These are phyloP conservation scores for Oscheius sp. DNA, from an alignment of 2,888 invertebrate species.

Conservation along the genomic window DNA sequence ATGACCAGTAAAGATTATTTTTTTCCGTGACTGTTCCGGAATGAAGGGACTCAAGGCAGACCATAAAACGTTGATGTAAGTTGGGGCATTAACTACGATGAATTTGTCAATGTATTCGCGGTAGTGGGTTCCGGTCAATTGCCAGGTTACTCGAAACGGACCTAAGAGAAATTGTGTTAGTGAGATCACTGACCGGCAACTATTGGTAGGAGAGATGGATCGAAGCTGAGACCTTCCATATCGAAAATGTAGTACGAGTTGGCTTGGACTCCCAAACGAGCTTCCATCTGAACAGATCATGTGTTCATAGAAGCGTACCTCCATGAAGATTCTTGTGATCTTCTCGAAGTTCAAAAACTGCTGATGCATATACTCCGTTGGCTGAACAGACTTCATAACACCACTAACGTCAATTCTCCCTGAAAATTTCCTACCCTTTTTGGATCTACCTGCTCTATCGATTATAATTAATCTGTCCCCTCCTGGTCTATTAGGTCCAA, in stretches of 20 bases:
- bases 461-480: conserved; percentile 52
- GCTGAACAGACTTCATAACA: conserved; percentile 55
- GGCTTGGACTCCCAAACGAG: conserved; percentile 42
- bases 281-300: conserved; percentile 74
- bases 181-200: conserved; percentile 37
- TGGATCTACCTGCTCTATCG: conserved; percentile 44
- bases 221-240: conserved; percentile 50
- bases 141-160: conserved; percentile 57
- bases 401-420: conserved; percentile 50
- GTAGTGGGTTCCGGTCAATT: conserved; percentile 51
- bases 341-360: conserved; percentile 51
- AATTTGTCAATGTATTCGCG: conserved; percentile 58
- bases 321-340: conserved; percentile 41
- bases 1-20: conserved; percentile 42
- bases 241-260: conserved; percentile 56
- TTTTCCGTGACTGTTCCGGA: conserved; percentile 43
- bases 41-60: conserved; percentile 47
- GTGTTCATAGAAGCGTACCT: conserved; percentile 29
- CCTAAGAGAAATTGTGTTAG: conserved; percentile 31
- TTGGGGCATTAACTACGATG: conserved; percentile 55
- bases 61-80: conserved; percentile 54
- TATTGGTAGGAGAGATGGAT: conserved; percentile 44
- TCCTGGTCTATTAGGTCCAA: conserved; percentile 40
- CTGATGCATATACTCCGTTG: conserved; percentile 56
- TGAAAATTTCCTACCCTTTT: no score